phyloP scores from a whole-genome alignment of 2,888 invertebrate genomes.

The Caenorhabditis auriculariae region DNA sequence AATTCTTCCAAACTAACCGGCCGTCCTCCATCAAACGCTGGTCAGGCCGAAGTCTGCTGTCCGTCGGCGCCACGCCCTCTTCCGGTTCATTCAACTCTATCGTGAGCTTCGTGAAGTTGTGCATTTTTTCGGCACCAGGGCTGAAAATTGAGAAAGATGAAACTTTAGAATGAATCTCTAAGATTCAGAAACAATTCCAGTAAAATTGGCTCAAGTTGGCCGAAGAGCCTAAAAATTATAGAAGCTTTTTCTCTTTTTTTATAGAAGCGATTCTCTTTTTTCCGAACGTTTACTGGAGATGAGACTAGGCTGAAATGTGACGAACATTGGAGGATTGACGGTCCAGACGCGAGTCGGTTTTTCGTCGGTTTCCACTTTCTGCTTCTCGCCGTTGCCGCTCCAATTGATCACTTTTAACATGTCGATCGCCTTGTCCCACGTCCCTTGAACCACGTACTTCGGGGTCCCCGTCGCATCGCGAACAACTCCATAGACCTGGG shows the following conservation, averaged over 20 bases:
- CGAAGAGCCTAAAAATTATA: too few relatives aligned
- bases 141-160: slow-evolving; percentile 65
- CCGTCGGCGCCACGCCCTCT: slow-evolving; percentile 88
- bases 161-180: neutral
- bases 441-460: slow-evolving; percentile 77
- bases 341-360: slow-evolving; percentile 80
- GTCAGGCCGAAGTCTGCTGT: slow-evolving; percentile 88
- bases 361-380: slow-evolving; percentile 83
- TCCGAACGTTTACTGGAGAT: neutral
- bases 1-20: slow-evolving; percentile 59
- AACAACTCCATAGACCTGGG: slow-evolving; percentile 75
- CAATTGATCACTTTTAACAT: slow-evolving; percentile 68
- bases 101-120: slow-evolving; percentile 91
- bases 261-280: slow-evolving; percentile 6
- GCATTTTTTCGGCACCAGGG: slow-evolving; percentile 76
- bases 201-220: too few relatives aligned
- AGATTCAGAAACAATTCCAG: neutral
- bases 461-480: slow-evolving; percentile 69
- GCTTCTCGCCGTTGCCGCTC: slow-evolving; percentile 68
- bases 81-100: slow-evolving; percentile 95
- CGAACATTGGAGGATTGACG: slow-evolving; percentile 72
- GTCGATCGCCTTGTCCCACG: slow-evolving; percentile 88
- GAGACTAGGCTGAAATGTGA: neutral
- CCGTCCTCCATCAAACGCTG: slow-evolving; percentile 92
- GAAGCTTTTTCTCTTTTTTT: neutral